phyloP scores from a whole-genome alignment of 1,140 invertebrate species.

The Drosophila parvula region DNA sequence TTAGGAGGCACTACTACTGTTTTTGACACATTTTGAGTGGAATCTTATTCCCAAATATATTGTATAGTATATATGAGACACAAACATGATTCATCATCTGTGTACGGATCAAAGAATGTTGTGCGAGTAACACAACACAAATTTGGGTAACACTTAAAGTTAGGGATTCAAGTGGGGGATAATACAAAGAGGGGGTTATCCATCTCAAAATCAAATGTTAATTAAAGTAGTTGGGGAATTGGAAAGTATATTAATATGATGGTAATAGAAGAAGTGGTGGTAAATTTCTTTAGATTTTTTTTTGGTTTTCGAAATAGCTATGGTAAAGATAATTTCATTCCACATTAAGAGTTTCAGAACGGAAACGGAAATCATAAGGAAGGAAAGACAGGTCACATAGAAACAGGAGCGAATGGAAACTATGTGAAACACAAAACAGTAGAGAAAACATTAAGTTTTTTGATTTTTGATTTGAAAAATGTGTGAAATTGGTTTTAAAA shows the following conservation, averaged over 20 bases:
- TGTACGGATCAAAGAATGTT: conserved; percentile 42
- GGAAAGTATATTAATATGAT: conserved; percentile 46
- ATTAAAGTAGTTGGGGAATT: background rate
- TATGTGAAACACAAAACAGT: conserved; percentile 31
- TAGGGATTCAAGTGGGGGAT: conserved; percentile 28
- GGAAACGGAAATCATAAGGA: conserved; percentile 34
- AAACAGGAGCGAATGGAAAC: conserved; percentile 35
- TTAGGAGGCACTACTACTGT: conserved; percentile 23
- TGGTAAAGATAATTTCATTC: conserved; percentile 57
- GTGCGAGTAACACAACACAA: conserved; percentile 72
- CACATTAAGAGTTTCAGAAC: conserved; percentile 69
- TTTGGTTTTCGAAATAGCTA: conserved; percentile 10
- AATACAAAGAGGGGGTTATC: conserved; percentile 28
- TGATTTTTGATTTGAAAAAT: background rate
- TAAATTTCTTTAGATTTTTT: conserved; percentile 12
- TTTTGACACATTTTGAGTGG: conserved; percentile 16
- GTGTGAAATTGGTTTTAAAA: conserved; percentile 27
- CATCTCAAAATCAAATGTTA: conserved; percentile 25
- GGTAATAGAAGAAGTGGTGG: conserved; percentile 29
- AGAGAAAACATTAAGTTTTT: conserved; percentile 19
- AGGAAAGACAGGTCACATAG: conserved; percentile 28
- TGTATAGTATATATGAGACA: conserved; percentile 7
- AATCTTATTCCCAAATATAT: conserved; percentile 22
- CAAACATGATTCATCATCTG: conserved; percentile 46
- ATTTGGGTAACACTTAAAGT: conserved; percentile 55